Percentiles rank a stretch among this genome's conserved stretches.
Conservation (phyloP, 2,797 vertebrate genomes). For the Schizothorax lantsangensis region DNA sequence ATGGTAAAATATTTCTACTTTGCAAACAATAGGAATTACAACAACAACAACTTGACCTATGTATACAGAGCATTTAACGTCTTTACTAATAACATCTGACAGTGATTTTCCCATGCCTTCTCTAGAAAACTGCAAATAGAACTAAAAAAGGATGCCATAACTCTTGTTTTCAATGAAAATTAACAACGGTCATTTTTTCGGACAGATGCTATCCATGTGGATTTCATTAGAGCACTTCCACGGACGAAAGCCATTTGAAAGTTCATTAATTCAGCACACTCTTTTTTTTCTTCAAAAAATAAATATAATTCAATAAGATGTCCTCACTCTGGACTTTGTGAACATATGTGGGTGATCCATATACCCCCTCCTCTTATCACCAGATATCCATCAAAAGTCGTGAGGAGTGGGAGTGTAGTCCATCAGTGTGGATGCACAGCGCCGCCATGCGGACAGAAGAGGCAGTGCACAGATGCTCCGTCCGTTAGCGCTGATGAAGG, state of each 20-base stretch:
- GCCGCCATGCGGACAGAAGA: slow-evolving; percentile 53
- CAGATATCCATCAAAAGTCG: neutral
- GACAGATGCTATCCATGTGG: too few relatives aligned
- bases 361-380: neutral
- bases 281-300: neutral
- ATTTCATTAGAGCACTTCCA: too few relatives aligned
- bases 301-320: neutral
- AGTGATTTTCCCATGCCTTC: neutral
- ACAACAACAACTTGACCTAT: too few relatives aligned
- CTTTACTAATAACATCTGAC: neutral
- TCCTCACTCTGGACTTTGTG: neutral
- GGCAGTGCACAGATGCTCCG: neutral
- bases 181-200: neutral
- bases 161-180: neutral
- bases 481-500: neutral
- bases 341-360: neutral
- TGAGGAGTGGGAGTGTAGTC: neutral
- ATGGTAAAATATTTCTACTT: neutral
- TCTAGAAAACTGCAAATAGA: neutral
- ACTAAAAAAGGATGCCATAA: neutral
- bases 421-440: slow-evolving; percentile 56
- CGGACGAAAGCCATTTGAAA: too few relatives aligned
- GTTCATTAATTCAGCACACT: too few relatives aligned
- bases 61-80: neutral
- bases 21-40: neutral